phyloP scores from a whole-genome alignment of 2,888 invertebrate species.

The Stramonita haemastoma region DNA sequence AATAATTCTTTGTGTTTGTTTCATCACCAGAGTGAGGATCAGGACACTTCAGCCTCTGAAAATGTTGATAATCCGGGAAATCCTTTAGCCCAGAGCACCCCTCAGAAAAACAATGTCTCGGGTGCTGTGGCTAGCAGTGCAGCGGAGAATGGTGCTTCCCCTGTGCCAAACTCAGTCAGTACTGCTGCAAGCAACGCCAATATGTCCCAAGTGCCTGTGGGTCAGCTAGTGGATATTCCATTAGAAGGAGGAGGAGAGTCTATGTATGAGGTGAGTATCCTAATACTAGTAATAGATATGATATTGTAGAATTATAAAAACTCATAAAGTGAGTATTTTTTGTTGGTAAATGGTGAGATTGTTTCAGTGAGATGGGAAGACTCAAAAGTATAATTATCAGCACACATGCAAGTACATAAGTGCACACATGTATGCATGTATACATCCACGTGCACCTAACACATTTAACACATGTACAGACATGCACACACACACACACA shows the following conservation, averaged over 20 bases:
- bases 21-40: constrained; percentile 42
- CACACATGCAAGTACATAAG: too few relatives aligned
- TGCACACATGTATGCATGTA: too few relatives aligned
- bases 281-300: too few relatives aligned
- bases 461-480: not conserved
- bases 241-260: constrained; percentile 57
- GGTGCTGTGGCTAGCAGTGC: constrained; percentile 43
- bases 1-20: not conserved
- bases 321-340: not conserved
- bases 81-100: constrained; percentile 66
- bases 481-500: not conserved
- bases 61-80: constrained; percentile 49
- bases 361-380: too few relatives aligned
- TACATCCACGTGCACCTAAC: not conserved
- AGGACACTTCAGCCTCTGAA: constrained; percentile 45
- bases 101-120: constrained; percentile 53
- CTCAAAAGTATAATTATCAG: too few relatives aligned
- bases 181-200: constrained; percentile 38
- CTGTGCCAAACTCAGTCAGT: constrained; percentile 49
- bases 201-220: constrained; percentile 53
- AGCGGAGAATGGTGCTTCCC: constrained; percentile 46
- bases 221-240: constrained; percentile 68
- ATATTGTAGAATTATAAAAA: too few relatives aligned
- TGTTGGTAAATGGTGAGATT: not conserved
- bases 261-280: constrained; percentile 46